These are phyloP conservation scores for Phataginus tricuspis DNA, from an alignment of 2,797 vertebrate genomes.

Conservation along the genomic window DNA sequence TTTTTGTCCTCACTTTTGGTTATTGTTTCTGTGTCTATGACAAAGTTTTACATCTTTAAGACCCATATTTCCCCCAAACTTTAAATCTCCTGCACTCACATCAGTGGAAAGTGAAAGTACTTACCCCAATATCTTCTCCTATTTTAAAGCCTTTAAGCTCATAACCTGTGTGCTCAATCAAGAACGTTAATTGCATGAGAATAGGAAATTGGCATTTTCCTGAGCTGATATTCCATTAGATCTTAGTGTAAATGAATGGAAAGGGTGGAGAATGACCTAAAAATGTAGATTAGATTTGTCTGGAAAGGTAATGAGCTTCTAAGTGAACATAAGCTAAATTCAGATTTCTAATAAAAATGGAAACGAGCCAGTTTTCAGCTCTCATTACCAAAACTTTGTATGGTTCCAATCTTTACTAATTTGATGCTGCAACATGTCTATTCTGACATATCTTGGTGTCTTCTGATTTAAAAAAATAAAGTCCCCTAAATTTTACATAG, in stretches of 20 bases:
- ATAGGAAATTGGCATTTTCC: slow-evolving; percentile 54
- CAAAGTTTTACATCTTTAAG: not conserved
- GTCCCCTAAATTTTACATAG: not conserved
- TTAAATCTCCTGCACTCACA: not conserved
- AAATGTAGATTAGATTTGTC: slow-evolving; percentile 68
- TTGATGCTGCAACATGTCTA: not conserved
- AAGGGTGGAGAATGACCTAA: slow-evolving; percentile 55
- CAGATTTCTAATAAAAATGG: slow-evolving; percentile 71
- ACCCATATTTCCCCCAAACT: not conserved
- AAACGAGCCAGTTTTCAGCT: slow-evolving; percentile 51
- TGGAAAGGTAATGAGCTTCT: slow-evolving; percentile 73
- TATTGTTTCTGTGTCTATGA: not conserved
- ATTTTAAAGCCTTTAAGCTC: slow-evolving; percentile 40
- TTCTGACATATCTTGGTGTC: not conserved
- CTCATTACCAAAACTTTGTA: slow-evolving; percentile 50
- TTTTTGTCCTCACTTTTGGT: not conserved
- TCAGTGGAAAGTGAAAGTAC: not conserved
- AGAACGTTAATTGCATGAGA: slow-evolving; percentile 34
- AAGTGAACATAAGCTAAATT: slow-evolving; percentile 66
- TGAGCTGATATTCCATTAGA: slow-evolving; percentile 38
- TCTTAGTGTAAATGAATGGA: slow-evolving; percentile 29
- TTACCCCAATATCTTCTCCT: not conserved
- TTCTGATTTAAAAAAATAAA: not conserved
- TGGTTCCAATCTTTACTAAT: not conserved
- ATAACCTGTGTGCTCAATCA: not conserved